Evolutionary conservation across 2,113 vertebrate species (phyloP).

Genomic region (Ifrita kowaldi): DNA sequence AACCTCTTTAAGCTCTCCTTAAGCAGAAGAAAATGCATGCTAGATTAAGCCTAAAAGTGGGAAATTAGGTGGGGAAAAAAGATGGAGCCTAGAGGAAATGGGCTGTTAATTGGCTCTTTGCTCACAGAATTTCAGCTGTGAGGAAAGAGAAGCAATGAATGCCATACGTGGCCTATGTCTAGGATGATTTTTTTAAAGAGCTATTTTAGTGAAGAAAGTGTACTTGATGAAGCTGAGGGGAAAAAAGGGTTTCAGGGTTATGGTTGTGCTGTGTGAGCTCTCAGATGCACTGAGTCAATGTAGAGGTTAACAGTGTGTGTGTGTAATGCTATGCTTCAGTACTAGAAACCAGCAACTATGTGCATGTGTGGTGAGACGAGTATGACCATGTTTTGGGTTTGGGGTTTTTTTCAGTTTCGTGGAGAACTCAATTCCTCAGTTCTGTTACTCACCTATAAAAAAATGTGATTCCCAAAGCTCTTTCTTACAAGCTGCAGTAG

Average conservation of each 20-base stretch:
- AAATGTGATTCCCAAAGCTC: not conserved
- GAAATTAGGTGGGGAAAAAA: not conserved
- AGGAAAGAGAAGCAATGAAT: not conserved
- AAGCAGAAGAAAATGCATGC: not conserved
- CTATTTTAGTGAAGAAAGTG: not conserved
- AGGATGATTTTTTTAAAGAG: not conserved
- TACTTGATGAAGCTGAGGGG: not conserved
- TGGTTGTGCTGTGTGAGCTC: not conserved
- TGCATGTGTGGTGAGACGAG: not conserved
- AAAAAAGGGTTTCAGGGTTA: not conserved
- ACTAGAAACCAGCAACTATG: not conserved
- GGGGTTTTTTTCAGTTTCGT: not conserved
- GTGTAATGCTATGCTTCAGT: not conserved
- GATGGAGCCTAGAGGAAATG: not conserved
- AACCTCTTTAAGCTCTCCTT: not conserved
- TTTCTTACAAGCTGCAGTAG: not conserved
- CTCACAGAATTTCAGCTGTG: not conserved
- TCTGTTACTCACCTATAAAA: not conserved
- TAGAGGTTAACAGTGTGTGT: not conserved
- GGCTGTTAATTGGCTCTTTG: not conserved
- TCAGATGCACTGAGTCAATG: not conserved
- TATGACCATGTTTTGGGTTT: not conserved
- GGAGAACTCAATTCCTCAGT: not conserved
- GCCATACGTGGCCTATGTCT: not conserved
- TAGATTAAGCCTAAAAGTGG: not conserved